Base-by-base conservation (phyloP, 2,797 vertebrate species). In the Chloroceryle inda region DNA sequence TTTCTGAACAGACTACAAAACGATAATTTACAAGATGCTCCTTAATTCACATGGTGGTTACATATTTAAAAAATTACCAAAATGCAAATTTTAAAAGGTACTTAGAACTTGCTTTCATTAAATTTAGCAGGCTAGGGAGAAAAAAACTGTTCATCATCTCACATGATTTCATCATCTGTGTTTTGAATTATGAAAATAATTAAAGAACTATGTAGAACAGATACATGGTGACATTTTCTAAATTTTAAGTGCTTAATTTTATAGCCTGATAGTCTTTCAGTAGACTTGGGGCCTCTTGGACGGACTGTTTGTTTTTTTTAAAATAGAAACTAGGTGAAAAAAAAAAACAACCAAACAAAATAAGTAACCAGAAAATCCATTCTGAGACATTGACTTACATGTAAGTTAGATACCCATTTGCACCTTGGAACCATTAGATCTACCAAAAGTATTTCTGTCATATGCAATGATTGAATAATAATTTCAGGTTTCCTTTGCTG, bases 181-280 rank as follows among this genome's bases (percentile, higher is more conserved):
- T n/a, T 93, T 94, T 53, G 58, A 81, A 22, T 87, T 89, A 55
- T 10, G 6, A 55, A 75, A 84, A 74, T 56, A 71, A 81, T 75
- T 91, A n/a, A 84, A 45, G 23, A 80, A 55, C 29, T 63, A 21
- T 31, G 26, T 74, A 23, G 44, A 69, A 40, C 13, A 84, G 35
- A 67, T 74, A 29, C 9, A 82, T 20, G 37, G 26, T 73, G 23
- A 2, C 11, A 62, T 76, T 76, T 62, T 33, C 42, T 79, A 73
- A 58, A 45, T 81, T 72, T 58, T 59, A 63, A 50, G 10, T 63
- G 26, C 31, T 63, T 82, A 22, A 66, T 69, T 71, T 89, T 91
- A 38, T 50, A 73, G 5, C 10, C 15, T 40, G 13, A 27, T 64
- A 33, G 26, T 81, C 11, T 75, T 87, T 61, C 85, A 17, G 13